These are phyloP conservation scores for Eretmocerus hayati DNA, from an alignment of 2,888 invertebrate genomes.

Conservation along the genomic window DNA sequence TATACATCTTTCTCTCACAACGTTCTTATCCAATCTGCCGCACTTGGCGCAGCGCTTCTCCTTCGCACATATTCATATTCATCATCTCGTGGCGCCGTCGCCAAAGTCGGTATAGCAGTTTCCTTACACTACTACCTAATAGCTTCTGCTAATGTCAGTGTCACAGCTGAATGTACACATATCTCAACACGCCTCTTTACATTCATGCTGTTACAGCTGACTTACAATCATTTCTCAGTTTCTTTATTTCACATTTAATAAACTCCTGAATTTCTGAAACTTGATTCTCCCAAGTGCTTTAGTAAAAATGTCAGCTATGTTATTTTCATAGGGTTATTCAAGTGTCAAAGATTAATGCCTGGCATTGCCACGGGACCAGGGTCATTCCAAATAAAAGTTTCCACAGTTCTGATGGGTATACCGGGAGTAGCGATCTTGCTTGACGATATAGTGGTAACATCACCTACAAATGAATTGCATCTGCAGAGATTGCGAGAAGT, in stretches of 20 bases:
- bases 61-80: no score
- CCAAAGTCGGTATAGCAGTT: no score
- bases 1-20: no score
- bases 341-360: conserved; percentile 9
- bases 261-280: conserved; percentile 19
- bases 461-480: conserved; percentile 3
- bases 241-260: conserved; percentile 23
- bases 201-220: no score
- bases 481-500: conserved; percentile 2
- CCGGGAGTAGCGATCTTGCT: conserved; percentile 7
- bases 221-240: conserved; percentile 19
- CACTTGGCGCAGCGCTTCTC: no score
- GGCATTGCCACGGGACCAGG: conserved; percentile 15
- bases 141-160: no score
- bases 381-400: conserved; percentile 19
- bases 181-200: no score
- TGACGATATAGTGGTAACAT: conserved; percentile 11
- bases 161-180: no score
- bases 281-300: conserved; percentile 26
- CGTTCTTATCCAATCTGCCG: no score
- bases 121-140: no score
- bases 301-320: conserved; percentile 18
- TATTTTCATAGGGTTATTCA: conserved; percentile 13
- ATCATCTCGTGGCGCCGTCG: no score
- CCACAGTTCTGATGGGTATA: conserved; percentile 11